Percentiles rank a stretch among this genome's conserved stretches.
Evolutionary conservation across 2,797 vertebrate genomes (phyloP).

Genomic region (Netta rufina): DNA sequence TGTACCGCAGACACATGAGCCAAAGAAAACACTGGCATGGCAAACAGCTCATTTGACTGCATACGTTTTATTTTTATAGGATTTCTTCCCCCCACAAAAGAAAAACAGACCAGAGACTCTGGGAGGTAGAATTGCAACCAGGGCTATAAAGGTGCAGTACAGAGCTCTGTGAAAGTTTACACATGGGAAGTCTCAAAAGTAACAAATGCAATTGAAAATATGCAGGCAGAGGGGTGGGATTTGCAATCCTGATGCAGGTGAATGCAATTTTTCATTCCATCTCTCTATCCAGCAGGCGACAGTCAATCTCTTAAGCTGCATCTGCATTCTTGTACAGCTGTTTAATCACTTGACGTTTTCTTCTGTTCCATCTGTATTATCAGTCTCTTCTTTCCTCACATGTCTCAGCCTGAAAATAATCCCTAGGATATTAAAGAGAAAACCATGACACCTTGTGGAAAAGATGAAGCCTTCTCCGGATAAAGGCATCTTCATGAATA

Average conservation of each 20-base stretch:
- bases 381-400: constrained; percentile 27
- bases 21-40: not conserved
- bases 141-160: not conserved
- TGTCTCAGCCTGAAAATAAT: constrained; percentile 45
- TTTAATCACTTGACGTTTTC: constrained; percentile 52
- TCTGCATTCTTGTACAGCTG: constrained; percentile 25
- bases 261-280: constrained; percentile 20
- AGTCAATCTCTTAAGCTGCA: constrained; percentile 44
- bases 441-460: constrained; percentile 58
- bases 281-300: not conserved
- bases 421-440: constrained; percentile 53
- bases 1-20: rapidly evolving
- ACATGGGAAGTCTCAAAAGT: not conserved
- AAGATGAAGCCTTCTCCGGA: constrained; percentile 8
- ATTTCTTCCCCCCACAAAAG: not conserved
- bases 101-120: not conserved
- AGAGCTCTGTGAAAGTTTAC: not conserved
- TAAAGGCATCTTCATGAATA: not conserved
- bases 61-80: not conserved
- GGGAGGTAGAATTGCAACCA: not conserved
- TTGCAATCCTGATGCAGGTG: not conserved
- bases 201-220: not conserved
- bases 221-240: not conserved
- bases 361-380: constrained; percentile 43
- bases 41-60: not conserved